Percentiles rank a stretch among this genome's conserved stretches.
phyloP scores from a whole-genome alignment of 2,797 vertebrate genomes.

The Eospalax fontanierii region DNA sequence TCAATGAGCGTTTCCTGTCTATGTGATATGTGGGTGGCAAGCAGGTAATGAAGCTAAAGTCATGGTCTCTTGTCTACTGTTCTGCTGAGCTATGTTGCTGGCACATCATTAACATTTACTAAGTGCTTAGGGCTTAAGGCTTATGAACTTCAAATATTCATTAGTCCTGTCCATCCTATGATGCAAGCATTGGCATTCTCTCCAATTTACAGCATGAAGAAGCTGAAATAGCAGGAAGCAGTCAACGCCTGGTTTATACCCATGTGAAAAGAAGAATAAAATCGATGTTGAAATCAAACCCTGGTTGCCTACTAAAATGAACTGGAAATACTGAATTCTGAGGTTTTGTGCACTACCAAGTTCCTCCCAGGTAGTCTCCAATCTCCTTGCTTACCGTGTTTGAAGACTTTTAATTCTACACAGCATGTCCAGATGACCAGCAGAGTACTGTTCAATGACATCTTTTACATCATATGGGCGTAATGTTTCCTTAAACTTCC shows the following conservation, averaged over 20 bases:
- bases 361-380: neutral
- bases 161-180: neutral
- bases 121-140: neutral
- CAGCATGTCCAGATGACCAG: constrained; percentile 98
- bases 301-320: neutral
- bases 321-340: neutral
- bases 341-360: neutral
- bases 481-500: constrained; percentile 98
- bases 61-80: neutral
- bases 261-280: constrained; percentile 14
- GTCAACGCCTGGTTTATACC: neutral
- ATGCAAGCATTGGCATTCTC: neutral
- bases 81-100: neutral
- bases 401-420: constrained; percentile 99
- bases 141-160: neutral
- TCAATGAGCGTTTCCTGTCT: neutral
- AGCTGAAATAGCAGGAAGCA: neutral
- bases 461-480: constrained; percentile 99
- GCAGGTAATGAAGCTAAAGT: neutral
- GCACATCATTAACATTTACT: neutral
- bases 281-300: neutral
- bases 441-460: constrained; percentile 99
- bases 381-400: constrained; percentile 92
- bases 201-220: neutral
- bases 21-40: neutral